phyloP scores from a whole-genome alignment of 2,113 vertebrate genomes.

The Melospiza melodia region DNA sequence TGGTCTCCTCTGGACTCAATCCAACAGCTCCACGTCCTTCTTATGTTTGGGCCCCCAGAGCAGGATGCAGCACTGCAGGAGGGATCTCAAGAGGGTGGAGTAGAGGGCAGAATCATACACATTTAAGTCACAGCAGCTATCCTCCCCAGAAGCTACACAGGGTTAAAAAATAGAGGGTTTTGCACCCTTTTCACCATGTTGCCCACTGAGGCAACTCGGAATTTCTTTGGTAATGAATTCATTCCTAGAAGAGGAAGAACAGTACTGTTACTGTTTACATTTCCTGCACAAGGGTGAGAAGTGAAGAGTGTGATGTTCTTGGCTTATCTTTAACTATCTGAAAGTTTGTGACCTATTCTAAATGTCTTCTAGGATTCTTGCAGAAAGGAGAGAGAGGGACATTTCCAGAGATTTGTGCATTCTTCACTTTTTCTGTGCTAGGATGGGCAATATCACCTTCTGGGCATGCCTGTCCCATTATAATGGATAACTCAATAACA shows the following conservation, averaged over 20 bases:
- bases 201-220: neutral
- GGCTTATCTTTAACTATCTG: neutral
- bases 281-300: neutral
- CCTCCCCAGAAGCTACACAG: neutral
- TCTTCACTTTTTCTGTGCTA: neutral
- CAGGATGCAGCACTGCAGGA: neutral
- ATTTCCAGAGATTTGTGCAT: neutral
- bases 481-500: neutral
- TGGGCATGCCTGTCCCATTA: neutral
- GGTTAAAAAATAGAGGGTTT: neutral
- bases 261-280: neutral
- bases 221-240: neutral
- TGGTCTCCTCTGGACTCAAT: neutral
- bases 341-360: neutral
- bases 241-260: neutral
- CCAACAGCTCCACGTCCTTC: neutral
- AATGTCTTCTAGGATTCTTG: neutral
- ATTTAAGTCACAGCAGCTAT: neutral
- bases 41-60: neutral
- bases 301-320: neutral
- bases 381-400: neutral
- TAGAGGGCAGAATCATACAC: fast-evolving
- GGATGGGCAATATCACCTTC: neutral
- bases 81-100: neutral
- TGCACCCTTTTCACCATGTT: neutral